These are phyloP conservation scores for Lysandra coridon DNA, from an alignment of 2,888 invertebrate genomes.

Conservation along the genomic window DNA sequence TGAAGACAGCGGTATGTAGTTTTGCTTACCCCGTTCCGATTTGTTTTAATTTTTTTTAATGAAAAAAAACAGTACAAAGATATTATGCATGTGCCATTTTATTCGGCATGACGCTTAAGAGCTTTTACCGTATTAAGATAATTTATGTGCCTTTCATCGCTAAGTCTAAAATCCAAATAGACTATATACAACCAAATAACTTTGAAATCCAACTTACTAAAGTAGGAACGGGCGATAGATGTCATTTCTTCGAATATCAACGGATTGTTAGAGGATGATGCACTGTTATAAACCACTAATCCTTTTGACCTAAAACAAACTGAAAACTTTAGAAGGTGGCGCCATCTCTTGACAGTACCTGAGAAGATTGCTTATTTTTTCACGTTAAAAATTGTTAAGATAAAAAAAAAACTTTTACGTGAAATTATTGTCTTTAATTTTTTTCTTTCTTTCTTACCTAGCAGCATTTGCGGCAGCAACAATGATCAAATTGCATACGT, in stretches of 20 bases:
- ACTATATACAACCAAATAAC: no score
- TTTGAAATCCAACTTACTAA: neutral
- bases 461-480: conserved; percentile 80
- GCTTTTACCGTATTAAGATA: no score
- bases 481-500: conserved; percentile 89
- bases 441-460: neutral
- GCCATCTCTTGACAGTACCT: neutral
- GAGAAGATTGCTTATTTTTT: neutral
- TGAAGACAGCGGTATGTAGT: no score
- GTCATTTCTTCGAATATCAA: neutral
- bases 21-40: no score
- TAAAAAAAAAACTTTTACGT: no score
- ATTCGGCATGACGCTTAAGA: no score
- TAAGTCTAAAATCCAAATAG: no score
- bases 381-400: neutral
- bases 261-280: neutral
- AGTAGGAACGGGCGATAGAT: neutral
- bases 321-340: neutral
- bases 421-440: no score
- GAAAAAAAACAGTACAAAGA: no score
- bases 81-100: no score
- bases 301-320: neutral
- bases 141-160: no score
- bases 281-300: conserved; percentile 13
- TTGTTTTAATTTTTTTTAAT: no score